phyloP scores from a whole-genome alignment of 2,113 vertebrate species.

The Smithornis capensis region DNA sequence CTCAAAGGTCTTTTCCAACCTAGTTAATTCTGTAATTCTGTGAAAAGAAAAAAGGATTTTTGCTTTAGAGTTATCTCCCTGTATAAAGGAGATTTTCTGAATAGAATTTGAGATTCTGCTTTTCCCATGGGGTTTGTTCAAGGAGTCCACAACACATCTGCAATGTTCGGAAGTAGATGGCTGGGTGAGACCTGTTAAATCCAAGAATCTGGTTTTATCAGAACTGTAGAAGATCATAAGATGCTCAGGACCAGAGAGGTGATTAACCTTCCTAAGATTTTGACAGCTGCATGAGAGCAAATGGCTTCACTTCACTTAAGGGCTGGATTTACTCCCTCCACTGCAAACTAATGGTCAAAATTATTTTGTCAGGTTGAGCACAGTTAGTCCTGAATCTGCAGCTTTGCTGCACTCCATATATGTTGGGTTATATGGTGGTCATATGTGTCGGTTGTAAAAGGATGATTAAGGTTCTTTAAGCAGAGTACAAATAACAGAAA shows the following conservation, averaged over 20 bases:
- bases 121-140: background rate
- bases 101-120: background rate
- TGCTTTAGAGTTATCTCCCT: background rate
- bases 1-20: no score
- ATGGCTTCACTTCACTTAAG: background rate
- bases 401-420: background rate
- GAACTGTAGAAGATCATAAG: background rate
- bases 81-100: background rate
- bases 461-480: background rate
- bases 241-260: background rate
- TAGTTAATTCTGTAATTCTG: no score
- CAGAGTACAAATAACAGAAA: background rate
- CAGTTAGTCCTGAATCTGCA: background rate
- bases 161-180: background rate
- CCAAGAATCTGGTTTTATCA: accelerated
- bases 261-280: background rate
- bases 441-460: background rate
- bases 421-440: background rate
- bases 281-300: background rate
- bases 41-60: background rate
- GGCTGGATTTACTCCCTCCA: background rate
- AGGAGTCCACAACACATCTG: background rate
- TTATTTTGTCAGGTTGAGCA: background rate
- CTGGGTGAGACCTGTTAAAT: background rate
- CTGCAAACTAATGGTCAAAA: background rate